Evolutionary conservation across 2,888 invertebrate genomes (phyloP).

Genomic region (Taphrorychus bicolor): DNA sequence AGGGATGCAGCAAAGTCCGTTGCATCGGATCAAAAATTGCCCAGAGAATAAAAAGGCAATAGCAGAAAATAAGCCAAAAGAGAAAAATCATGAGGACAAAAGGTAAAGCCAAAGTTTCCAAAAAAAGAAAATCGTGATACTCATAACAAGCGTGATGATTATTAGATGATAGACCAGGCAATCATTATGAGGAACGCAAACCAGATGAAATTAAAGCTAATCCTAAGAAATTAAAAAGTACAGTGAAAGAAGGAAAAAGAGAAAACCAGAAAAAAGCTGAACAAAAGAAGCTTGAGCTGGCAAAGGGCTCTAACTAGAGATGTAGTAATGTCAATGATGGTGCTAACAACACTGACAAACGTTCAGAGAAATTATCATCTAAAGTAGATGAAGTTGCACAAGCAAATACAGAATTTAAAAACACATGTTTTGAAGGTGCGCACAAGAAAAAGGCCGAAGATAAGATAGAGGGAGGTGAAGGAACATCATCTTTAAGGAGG

Average conservation of each 20-base stretch:
- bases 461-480: constrained; percentile 9
- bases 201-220: neutral
- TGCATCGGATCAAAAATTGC: constrained; percentile 26
- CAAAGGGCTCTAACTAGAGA: constrained; percentile 22
- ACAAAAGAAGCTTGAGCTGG: constrained; percentile 47
- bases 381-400: neutral
- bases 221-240: constrained; percentile 53
- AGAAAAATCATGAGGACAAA: constrained; percentile 54
- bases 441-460: constrained; percentile 20
- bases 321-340: too few species aligned
- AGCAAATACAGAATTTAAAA: too few species aligned
- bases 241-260: constrained; percentile 58
- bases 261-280: constrained; percentile 55
- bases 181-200: constrained; percentile 45
- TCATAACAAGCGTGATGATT: constrained; percentile 45
- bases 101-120: constrained; percentile 51
- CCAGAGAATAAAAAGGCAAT: constrained; percentile 42
- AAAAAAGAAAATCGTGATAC: constrained; percentile 51
- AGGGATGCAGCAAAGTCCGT: constrained; percentile 41
- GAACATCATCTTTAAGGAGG: constrained; percentile 35
- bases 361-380: neutral
- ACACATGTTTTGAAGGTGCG: constrained; percentile 2
- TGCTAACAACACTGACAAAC: too few species aligned
- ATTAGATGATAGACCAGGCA: constrained; percentile 43
- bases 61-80: constrained; percentile 47